Base-by-base conservation (phyloP, 2,797 vertebrate genomes). In the Enteromius afrohamiltoni region DNA sequence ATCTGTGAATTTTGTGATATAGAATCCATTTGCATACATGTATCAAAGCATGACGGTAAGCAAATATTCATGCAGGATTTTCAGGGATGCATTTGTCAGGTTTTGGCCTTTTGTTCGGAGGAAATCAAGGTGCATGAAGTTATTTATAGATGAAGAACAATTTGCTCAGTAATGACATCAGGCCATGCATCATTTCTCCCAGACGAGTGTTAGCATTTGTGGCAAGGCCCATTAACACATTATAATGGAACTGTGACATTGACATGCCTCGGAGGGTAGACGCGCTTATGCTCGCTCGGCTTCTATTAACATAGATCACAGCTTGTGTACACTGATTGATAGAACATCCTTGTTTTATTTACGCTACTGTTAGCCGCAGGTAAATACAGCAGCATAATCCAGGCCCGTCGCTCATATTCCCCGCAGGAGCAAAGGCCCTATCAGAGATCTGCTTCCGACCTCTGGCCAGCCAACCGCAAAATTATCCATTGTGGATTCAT, bases 361-460 rank as follows among this genome's bases (percentile, higher is more conserved):
- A 89, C 79, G 88, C 62, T 79, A 83, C 83, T 91, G 88, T 91
- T 92, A 92, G 86, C 87, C 45, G 40, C 11, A 77, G 53, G 91
- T 86, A 93, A 92, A 93, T 90, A 92, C 90, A 83, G 89, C 85
- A 89, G 85, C 83, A 80, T 91, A 92, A 93, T 93, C 89, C 83
- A 85, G 86, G 58, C 1, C 84, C 86, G 85, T 82, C 87, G 84
- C 83, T 92, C 90, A 89, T 65, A 31, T 79, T 62, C 34, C 85
- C 83, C 70, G 26, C 47, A 64, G 84, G 80, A 58, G 58, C 70
- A 84, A 74, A 80, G 62, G 40, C 47, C 49, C 74, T 82, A 86
- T 88, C 79, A 87, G 65, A 83, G 74, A 91, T 88, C 89, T 76
- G 70, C 69, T 81, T 64, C 69, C 51, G 69, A 81, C 84, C 83